A percentile compares a stretch with the other conserved stretches of the same genome.
These are phyloP conservation scores for Perca flavescens DNA, from an alignment of 2,113 vertebrate genomes.

Conservation along the genomic window DNA sequence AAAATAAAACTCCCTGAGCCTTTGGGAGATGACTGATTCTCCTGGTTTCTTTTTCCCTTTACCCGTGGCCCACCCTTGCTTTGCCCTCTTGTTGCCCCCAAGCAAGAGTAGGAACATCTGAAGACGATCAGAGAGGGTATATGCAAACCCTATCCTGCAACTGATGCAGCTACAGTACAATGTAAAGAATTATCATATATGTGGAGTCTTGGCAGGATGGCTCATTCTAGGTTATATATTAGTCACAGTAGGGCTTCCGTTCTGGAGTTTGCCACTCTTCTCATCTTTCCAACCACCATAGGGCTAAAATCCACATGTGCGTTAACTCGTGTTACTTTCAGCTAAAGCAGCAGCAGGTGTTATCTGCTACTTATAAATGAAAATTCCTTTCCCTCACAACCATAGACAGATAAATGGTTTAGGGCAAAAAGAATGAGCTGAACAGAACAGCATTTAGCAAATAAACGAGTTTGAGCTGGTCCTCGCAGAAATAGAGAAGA, in stretches of 20 bases:
- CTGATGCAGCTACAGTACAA: slow-evolving; percentile 49
- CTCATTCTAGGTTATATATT: slow-evolving; percentile 68
- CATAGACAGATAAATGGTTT: slow-evolving; percentile 51
- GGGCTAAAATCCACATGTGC: slow-evolving; percentile 66
- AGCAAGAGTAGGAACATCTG: slow-evolving; percentile 64
- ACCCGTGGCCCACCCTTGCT: slow-evolving; percentile 19
- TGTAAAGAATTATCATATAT: slow-evolving; percentile 48
- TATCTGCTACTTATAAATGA: slow-evolving; percentile 63
- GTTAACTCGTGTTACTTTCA: slow-evolving; percentile 59
- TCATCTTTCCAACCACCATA: slow-evolving; percentile 57
- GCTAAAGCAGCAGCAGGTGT: slow-evolving; percentile 61
- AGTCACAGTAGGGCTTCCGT: slow-evolving; percentile 71
- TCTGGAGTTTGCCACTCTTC: slow-evolving; percentile 59
- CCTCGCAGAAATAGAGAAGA: not conserved
- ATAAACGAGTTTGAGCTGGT: not conserved
- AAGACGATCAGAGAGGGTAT: slow-evolving; percentile 59
- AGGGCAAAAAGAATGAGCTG: slow-evolving; percentile 14
- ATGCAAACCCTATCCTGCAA: slow-evolving; percentile 23
- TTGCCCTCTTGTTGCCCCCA: slow-evolving; percentile 31
- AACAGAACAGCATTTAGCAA: not conserved
- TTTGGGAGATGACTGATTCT: slow-evolving; percentile 43
- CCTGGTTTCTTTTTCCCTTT: slow-evolving; percentile 32
- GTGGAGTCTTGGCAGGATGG: slow-evolving; percentile 64
- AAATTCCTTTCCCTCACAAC: slow-evolving; percentile 52
- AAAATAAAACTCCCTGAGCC: slow-evolving; percentile 52